These are phyloP conservation scores for Lepidothrix coronata DNA, from an alignment of 2,113 vertebrate genomes.

Conservation along the genomic window DNA sequence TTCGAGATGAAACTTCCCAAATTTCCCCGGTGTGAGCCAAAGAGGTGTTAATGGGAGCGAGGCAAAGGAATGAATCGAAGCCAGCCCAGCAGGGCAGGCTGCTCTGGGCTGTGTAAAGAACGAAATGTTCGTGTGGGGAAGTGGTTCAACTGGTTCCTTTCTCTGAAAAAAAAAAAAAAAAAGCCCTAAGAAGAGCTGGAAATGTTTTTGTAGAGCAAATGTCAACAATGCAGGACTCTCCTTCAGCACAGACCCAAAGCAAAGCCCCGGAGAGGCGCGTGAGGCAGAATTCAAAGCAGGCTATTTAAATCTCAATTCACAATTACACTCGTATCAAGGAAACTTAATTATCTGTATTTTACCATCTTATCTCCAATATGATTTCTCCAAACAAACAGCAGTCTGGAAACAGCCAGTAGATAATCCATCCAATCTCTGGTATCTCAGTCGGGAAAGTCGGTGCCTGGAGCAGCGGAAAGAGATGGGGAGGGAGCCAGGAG, in stretches of 20 bases:
- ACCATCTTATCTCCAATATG: conserved; percentile 50
- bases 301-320: conserved; percentile 50
- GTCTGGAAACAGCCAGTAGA: conserved; percentile 29
- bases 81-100: background rate
- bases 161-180: conserved; percentile 2
- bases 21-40: background rate
- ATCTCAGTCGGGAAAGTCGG: background rate
- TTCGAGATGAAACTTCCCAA: background rate
- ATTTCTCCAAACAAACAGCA: conserved; percentile 61
- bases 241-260: conserved; percentile 21
- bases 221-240: conserved; percentile 51
- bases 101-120: background rate
- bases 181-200: conserved; percentile 45
- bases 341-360: conserved; percentile 53
- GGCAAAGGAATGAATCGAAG: background rate
- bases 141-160: conserved; percentile 57
- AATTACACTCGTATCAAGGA: conserved; percentile 14
- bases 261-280: background rate
- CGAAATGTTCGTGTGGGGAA: background rate
- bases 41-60: conserved; percentile 54
- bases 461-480: background rate
- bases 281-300: conserved; percentile 16
- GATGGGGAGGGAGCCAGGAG: background rate
- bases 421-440: conserved; percentile 16
- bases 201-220: conserved; percentile 58